A percentile compares a stretch with the other conserved stretches of the same genome.
phyloP scores from a whole-genome alignment of 64 coral and sea anemone species.

The Cladopsammia gracilis region DNA sequence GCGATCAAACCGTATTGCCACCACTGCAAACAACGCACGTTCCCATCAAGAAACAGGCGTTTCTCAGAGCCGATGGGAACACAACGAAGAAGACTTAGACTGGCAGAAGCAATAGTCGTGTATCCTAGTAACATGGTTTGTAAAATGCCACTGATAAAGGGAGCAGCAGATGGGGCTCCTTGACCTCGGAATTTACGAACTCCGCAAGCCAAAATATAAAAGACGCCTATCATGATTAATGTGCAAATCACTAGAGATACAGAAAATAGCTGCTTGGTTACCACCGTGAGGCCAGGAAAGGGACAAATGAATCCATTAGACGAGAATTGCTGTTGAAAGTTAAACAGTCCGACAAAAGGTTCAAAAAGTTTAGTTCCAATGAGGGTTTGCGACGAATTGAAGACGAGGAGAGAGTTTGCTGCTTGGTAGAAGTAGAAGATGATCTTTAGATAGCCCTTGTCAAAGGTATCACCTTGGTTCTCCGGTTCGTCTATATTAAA shows the following conservation, averaged over 20 bases:
- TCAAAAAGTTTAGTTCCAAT: slow-evolving; percentile 47
- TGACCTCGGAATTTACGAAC: background rate
- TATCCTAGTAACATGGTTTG: slow-evolving; percentile 92
- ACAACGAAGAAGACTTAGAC: slow-evolving; percentile 60
- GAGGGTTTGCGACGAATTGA: background rate
- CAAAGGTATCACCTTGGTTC: background rate
- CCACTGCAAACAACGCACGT: slow-evolving; percentile 72
- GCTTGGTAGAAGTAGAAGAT: slow-evolving; percentile 89
- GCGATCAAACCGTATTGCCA: slow-evolving; percentile 78
- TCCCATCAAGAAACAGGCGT: slow-evolving; percentile 71
- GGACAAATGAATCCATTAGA: slow-evolving; percentile 64
- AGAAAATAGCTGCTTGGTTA: slow-evolving; percentile 75
- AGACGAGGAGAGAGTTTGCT: slow-evolving; percentile 52
- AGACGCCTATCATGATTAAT: slow-evolving; percentile 19
- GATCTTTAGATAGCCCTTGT: slow-evolving; percentile 85
- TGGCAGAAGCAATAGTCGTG: slow-evolving; percentile 59
- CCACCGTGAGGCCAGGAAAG: slow-evolving; percentile 68
- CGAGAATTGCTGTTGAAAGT: slow-evolving; percentile 66
- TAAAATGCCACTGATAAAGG: slow-evolving; percentile 74
- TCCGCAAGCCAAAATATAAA: slow-evolving; percentile 11
- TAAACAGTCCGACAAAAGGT: slow-evolving; percentile 73
- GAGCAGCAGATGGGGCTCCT: slow-evolving; percentile 48
- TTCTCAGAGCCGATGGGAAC: slow-evolving; percentile 37
- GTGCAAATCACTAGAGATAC: slow-evolving; percentile 54
- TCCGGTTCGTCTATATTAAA: background rate